Evolutionary conservation across 2,797 vertebrate genomes (phyloP), one percentile per base, ranked within the genome.

Genomic region (Melanotaenia pygmaea): DNA sequence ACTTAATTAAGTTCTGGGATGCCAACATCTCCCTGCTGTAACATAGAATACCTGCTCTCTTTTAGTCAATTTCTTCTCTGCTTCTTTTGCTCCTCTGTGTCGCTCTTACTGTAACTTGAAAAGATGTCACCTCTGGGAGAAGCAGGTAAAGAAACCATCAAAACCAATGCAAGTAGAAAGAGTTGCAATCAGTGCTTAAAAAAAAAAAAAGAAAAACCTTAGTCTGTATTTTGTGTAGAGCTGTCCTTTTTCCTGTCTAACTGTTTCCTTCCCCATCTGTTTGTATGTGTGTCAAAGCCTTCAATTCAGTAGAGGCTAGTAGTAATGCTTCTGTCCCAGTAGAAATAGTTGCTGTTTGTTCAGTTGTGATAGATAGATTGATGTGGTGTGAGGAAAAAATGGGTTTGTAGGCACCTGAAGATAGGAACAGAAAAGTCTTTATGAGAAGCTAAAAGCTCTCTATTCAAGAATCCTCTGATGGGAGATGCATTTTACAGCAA

Each of bases 101-200:
- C 71, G 74, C 59, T 57, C 72, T 82, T 70, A 80, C 74, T 82
- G 81, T 86, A 82, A 86, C 89, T 77, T 64, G 77, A 82, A 88
- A 91, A 93, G 90, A 93, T 59, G 86, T 80, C 67, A 80, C 91
- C 88, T 88, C 69, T 76, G 91, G 91, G 91, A 93, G 74, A 91
- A 81, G 67, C 90, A 93, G 93, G 93, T 93, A 93, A 94, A 91
- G 80, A 89, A 93, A 89, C 85, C 90, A 91, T 92, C 90, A 92
- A 89, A 92, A 78, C 81, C 79, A 80, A 83, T 79, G 84, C 71
- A 40, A 82, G 86, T 84, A 90, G 90, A 92, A 85, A 90, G 83
- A 85, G 84, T 82, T 75, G 82, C 90, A 93, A 91, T 92, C 90
- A 91, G 76, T 14, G 57, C 30, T 50, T 50, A 22, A 22, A 53